Evolutionary conservation across 1,140 invertebrate species (phyloP).

Genomic region (Bombus confusus): DNA sequence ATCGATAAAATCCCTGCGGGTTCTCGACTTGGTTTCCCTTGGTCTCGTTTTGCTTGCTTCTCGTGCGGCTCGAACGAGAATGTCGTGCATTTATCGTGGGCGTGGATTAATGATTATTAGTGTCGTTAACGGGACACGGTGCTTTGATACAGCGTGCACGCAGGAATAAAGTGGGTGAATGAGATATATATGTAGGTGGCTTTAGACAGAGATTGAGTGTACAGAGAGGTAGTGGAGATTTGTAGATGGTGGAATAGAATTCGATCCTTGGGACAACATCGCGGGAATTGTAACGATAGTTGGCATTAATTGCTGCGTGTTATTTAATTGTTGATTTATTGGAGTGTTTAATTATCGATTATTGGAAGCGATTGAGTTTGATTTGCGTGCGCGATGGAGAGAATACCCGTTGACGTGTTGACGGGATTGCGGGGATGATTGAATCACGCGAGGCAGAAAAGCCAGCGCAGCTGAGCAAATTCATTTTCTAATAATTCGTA

Average conservation of each 20-base stretch:
- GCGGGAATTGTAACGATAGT: background rate
- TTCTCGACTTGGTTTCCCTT: background rate
- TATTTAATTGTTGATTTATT: background rate
- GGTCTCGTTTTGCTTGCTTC: conserved; percentile 15
- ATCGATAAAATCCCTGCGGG: background rate
- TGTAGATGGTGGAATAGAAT: background rate
- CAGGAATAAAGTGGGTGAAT: conserved; percentile 1
- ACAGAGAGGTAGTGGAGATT: background rate
- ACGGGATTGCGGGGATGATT: no score
- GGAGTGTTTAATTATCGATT: background rate
- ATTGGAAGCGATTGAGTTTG: background rate
- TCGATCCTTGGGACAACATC: background rate
- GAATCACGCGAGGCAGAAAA: no score
- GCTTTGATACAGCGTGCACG: background rate
- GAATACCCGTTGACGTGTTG: no score
- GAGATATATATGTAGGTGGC: background rate
- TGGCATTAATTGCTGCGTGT: background rate
- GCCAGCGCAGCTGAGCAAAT: no score
- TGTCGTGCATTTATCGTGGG: background rate
- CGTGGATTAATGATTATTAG: conserved; percentile 22
- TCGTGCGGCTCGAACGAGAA: background rate
- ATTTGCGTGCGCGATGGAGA: background rate
- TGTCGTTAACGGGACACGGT: background rate
- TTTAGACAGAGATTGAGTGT: background rate
- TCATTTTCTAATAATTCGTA: no score